Evolutionary conservation across 2,888 invertebrate species (phyloP).

Genomic region (Poecilus cupreus): DNA sequence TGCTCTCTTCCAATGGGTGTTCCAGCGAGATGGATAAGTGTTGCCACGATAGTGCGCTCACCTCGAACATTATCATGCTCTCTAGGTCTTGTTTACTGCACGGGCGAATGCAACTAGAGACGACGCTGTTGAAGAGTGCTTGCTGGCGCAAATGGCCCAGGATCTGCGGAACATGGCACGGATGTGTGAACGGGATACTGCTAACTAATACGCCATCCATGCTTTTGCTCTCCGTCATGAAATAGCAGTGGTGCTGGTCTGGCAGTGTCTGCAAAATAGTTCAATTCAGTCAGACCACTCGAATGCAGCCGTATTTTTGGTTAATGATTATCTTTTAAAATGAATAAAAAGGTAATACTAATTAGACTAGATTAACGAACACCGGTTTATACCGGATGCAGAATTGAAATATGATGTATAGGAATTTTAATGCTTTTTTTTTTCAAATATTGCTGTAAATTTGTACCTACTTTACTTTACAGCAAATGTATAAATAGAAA

Average conservation of each 20-base stretch:
- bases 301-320: no score
- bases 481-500: no score
- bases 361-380: no score
- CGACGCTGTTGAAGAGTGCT: slow-evolving; percentile 91
- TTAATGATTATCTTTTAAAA: no score
- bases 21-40: slow-evolving; percentile 93
- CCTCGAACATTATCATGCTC: slow-evolving; percentile 91
- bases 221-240: slow-evolving; percentile 87
- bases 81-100: slow-evolving; percentile 86
- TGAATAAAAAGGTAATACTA: no score
- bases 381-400: no score
- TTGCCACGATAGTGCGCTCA: slow-evolving; percentile 91
- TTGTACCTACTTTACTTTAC: no score
- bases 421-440: no score
- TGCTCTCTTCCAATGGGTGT: slow-evolving; percentile 93
- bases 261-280: slow-evolving; percentile 85
- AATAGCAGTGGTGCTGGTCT: slow-evolving; percentile 95
- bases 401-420: no score
- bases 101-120: slow-evolving; percentile 91
- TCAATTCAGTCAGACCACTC: no score
- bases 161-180: slow-evolving; percentile 92
- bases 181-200: slow-evolving; percentile 94
- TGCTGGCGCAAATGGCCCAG: slow-evolving; percentile 90
- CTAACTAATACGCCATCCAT: slow-evolving; percentile 85
- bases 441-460: no score